Base-by-base conservation (phyloP, 2,888 invertebrate species). In the Stratiomys singularior region DNA sequence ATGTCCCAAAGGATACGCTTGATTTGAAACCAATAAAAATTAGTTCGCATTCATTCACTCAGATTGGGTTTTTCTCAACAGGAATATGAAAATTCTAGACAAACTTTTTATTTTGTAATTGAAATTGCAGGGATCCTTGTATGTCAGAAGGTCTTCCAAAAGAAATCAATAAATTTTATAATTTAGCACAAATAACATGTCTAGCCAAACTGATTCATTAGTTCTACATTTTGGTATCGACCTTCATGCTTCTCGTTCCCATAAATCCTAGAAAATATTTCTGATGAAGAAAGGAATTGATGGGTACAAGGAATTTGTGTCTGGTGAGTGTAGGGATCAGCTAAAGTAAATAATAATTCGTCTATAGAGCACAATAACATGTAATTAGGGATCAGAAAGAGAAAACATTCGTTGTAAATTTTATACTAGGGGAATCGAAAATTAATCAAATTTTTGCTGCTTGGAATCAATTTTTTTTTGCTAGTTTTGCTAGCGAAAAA, bases 171-270 rank as follows among this genome's bases (percentile, higher is more conserved):
- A 23, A 74, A 52, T 74, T 74, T 74, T 23, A 74, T 74, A 52
- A 46, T 23, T 52, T 47, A 66, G 56, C 76, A n/a, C n/a, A 76
- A 76, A 76, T 76, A 76, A 52, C 76, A 52, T 66, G 76, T 76
- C 76, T 56, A 64, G 66, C 66, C 47, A 77, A 77, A 77, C 77
- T 77, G 77, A 77, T 77, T 77, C 77, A 77, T 77, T 77, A 77
- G 77, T 69, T 77, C 69, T 69, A 60, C 30, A 58, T 69, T 77
- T 18, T 25, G 60, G 69, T 25, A 30, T 66, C 76, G 28, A 27
- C 64, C 63, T 25, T 44, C 28, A 63, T 76, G 64, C 76, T 76
- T 76, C 76, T 64, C 44, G 18, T 64, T 46, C 37, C 63, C 66
- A 60, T 47, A 47, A 76, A 74, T 74, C 58, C 7, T 52, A 27